A percentile compares a stretch with the other conserved stretches of the same genome.
Conservation (phyloP, 2,113 vertebrate genomes). For the Gadus macrocephalus region DNA sequence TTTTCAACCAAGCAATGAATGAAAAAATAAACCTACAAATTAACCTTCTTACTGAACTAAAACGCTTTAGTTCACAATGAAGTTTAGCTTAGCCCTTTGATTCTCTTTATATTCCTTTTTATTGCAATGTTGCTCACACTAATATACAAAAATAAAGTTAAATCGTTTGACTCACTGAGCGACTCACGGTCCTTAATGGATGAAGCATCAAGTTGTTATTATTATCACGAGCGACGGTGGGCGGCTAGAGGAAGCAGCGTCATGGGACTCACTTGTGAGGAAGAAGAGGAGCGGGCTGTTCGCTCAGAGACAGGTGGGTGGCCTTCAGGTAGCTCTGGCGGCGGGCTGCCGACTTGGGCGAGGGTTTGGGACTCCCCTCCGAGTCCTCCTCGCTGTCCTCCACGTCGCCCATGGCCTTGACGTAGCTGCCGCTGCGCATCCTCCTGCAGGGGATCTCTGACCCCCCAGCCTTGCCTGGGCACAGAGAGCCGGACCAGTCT, state of each 20-base stretch:
- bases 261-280: constrained; percentile 80
- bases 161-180: too few species aligned
- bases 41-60: too few species aligned
- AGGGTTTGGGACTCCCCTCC: constrained; percentile 93
- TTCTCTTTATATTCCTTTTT: too few species aligned
- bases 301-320: constrained; percentile 94
- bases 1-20: too few species aligned
- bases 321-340: constrained; percentile 99
- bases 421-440: constrained; percentile 98
- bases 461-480: constrained; percentile 65
- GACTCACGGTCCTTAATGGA: too few species aligned
- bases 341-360: constrained; percentile 91
- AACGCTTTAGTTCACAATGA: too few species aligned
- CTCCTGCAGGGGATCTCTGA: constrained; percentile 91
- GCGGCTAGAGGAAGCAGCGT: not conserved
- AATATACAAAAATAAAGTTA: too few species aligned
- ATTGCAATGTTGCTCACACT: too few species aligned
- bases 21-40: too few species aligned
- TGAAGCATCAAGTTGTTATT: too few species aligned
- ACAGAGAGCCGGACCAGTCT: constrained; percentile 87
- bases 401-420: constrained; percentile 95
- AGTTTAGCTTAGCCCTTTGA: not conserved
- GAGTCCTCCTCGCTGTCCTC: constrained; percentile 94
- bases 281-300: constrained; percentile 81
- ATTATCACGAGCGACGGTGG: too few species aligned